A percentile compares a stretch with the other conserved stretches of the same genome.
phyloP scores from a whole-genome alignment of 2,797 vertebrate genomes.

The Delichon dasypus region DNA sequence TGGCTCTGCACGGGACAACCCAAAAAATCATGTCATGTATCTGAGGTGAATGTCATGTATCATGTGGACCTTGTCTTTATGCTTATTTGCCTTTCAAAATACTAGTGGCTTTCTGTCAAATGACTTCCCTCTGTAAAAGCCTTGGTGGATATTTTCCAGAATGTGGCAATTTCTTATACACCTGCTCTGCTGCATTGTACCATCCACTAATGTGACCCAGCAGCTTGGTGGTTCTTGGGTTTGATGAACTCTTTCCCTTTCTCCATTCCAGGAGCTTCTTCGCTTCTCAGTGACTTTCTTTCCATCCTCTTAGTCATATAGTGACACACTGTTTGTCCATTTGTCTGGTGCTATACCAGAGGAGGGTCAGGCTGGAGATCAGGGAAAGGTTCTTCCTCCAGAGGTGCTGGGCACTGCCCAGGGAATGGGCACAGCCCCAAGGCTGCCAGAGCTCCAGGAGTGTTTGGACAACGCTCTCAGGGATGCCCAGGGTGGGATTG shows the following conservation, averaged over 20 bases:
- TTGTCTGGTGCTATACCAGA: background rate
- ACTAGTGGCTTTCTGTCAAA: background rate
- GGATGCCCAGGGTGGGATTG: background rate
- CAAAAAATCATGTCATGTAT: background rate
- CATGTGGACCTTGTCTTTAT: background rate
- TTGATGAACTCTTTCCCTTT: background rate
- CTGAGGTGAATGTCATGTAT: background rate
- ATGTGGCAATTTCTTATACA: background rate
- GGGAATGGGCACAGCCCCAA: rapidly evolving
- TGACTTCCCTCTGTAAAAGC: background rate
- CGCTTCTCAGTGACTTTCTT: background rate
- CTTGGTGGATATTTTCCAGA: background rate
- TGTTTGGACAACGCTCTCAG: rapidly evolving
- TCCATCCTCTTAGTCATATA: background rate
- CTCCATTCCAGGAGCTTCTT: background rate
- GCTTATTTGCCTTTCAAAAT: background rate
- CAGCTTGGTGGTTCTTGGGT: background rate
- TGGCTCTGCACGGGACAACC: background rate
- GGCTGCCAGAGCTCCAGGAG: background rate
- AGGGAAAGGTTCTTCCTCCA: background rate
- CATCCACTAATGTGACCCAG: background rate
- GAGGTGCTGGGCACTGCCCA: background rate
- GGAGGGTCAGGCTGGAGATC: rapidly evolving
- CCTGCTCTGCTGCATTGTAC: background rate
- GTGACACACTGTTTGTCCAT: background rate